Base-by-base conservation (phyloP, 2,797 vertebrate species). In the Setipinna tenuifilis region DNA sequence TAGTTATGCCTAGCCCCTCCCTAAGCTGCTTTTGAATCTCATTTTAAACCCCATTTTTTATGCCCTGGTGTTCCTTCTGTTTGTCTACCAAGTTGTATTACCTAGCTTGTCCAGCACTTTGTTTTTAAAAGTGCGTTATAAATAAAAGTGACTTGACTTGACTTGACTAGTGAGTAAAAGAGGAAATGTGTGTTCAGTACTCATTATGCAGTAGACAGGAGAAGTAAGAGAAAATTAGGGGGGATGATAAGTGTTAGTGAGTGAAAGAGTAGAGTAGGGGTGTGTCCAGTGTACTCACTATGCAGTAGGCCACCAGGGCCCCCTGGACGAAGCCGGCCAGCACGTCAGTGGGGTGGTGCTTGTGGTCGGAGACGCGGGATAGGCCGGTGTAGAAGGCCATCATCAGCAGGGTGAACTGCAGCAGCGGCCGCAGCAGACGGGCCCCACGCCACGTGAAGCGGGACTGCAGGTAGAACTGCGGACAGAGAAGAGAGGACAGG, bases 301-400 rank as follows among this genome's bases (percentile, higher is more conserved):
- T 97, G 94, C 97, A 99, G 94, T 97, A 98, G 91, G 98, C 98
- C 95, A 99, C 98, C 95, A 99, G 93, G 90, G 98, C 98, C 88
- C 98, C 98, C 95, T 99, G 98, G 82, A 93, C 96, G 90, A 99
- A 99, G 86, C 98, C 98, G 0, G 97, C 98, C 93, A 99, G 94
- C 86, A 99, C 98, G 0, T 99, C 98, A 0, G 96, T 95, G 25
- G 98, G 98, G 92, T 99, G 98, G 92, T 99, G 98, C 94, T 99
- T 99, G 94, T 99, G 97, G 93, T 99, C 98, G 0, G 98, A 98
- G 6, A 99, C 96, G 0, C 98, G 97, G 16, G 98, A 99, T 87
- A 99, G 93, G 84, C 98, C 98, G 0, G 98, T 99, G 95, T 99
- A 99, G 92, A 99, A 99, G 0, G 98, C 97, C 98, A 99, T 99